Evolutionary conservation across 2,113 vertebrate genomes (phyloP), one percentile per base, ranked within the genome.

Genomic region (Seriola aureovittata): DNA sequence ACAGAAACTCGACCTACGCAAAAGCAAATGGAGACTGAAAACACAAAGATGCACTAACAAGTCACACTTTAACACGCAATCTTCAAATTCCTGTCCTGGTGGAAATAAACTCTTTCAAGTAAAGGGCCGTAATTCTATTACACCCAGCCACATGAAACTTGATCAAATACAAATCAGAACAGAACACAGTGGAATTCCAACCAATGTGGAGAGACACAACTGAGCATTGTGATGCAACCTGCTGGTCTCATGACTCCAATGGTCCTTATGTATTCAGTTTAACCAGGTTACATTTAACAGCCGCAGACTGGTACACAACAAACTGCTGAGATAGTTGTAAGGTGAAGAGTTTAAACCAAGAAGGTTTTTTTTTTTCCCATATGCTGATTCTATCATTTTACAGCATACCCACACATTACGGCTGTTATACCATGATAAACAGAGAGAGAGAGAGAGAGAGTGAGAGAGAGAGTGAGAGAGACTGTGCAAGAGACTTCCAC

Each of bases 201-300:
- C 64, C 64, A 52, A 68, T 75, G 60, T 67, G 46, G 10, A 63
- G 48, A 73, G 46, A 82, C 69, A 77, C 17, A 59, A 48, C 29
- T 14, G 50, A 62, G 40, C 58, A 62, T 75, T 86, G 79, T 76
- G 36, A 68, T 36, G 21, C 25, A 65, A 65, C 63, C 62, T 42
- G 57, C 29, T 6, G 16, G 65, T 74, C 88, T 75, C 84, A 81
- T 88, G 89, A 91, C 71, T 76, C 46, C 50, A 73, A 84, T 71
- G 32, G 44, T 4, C 21, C 25, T 21, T 19, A 62, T 54, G 13
- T 46, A 48, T 75, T 63, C 42, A 46, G 14, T 62, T 69, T 66
- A 72, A 75, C 73, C 16, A 19, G 5, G 38, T 84, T 85, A 63
- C 6, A n/a, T 67, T 29, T 50, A 36, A 59, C 29, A 81, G 64